A percentile compares a stretch with the other conserved stretches of the same genome.
These are phyloP conservation scores for Thamnophis elegans DNA, from an alignment of 2,797 vertebrate species.

Conservation along the genomic window DNA sequence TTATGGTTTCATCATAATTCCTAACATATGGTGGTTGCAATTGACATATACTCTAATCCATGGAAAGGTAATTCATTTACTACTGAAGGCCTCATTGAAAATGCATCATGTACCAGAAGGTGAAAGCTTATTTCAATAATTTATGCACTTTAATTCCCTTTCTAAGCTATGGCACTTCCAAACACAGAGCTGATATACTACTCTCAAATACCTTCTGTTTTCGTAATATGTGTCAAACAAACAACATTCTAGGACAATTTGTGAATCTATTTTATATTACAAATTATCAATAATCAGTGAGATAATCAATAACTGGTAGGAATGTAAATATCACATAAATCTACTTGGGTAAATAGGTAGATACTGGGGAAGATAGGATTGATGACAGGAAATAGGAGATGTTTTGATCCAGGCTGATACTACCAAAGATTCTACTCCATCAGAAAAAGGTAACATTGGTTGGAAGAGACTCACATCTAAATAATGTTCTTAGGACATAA, in stretches of 20 bases:
- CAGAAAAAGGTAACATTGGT: neutral
- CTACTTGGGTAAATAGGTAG: neutral
- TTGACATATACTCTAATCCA: slow-evolving; percentile 26
- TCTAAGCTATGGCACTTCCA: neutral
- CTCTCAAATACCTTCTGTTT: neutral
- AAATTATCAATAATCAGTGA: neutral
- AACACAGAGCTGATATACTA: neutral
- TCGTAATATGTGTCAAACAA: neutral
- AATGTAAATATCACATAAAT: neutral
- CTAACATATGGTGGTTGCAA: slow-evolving; percentile 21
- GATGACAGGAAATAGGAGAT: neutral
- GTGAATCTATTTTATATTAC: neutral
- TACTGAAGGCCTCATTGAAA: slow-evolving; percentile 31
- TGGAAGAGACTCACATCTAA: neutral
- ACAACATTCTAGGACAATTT: neutral
- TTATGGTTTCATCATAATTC: slow-evolving; percentile 29
- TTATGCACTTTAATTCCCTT: slow-evolving; percentile 27
- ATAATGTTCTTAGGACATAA: neutral
- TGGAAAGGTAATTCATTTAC: slow-evolving; percentile 29
- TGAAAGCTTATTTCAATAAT: slow-evolving; percentile 23
- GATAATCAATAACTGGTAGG: neutral
- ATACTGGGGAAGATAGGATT: neutral
- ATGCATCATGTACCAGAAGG: slow-evolving; percentile 26
- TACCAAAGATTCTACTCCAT: neutral
- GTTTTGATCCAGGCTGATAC: neutral